These are phyloP conservation scores for Oscheius onirici DNA, from an alignment of 2,888 invertebrate species.

Conservation along the genomic window DNA sequence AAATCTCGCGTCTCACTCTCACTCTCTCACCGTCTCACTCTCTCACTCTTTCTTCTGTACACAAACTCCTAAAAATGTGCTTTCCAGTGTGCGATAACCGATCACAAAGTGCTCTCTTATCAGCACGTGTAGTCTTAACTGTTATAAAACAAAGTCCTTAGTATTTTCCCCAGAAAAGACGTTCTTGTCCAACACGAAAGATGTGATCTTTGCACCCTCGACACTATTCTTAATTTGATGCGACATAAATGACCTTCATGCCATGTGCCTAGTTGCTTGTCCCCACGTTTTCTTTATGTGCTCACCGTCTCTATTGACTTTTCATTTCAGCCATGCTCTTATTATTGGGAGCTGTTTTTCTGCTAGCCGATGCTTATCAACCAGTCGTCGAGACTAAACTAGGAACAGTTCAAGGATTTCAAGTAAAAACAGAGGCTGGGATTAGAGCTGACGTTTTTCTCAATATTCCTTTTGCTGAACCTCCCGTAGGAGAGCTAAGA, in stretches of 20 bases:
- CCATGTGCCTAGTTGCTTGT: not conserved
- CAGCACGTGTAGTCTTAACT: conserved; percentile 10
- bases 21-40: no score
- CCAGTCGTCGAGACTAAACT: not conserved
- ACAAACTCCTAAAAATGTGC: no score
- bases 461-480: conserved; percentile 25
- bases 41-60: no score
- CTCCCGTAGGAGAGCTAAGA: conserved; percentile 27
- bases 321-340: conserved; percentile 5
- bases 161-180: not conserved
- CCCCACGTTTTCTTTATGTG: not conserved
- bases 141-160: not conserved
- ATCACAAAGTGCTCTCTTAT: conserved; percentile 20
- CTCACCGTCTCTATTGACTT: conserved; percentile 4
- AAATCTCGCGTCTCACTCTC: no score
- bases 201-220: not conserved
- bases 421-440: not conserved
- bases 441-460: conserved; percentile 26
- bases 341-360: conserved; percentile 1
- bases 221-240: conserved; percentile 1
- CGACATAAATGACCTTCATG: conserved; percentile 11
- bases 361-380: not conserved
- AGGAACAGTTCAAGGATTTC: conserved; percentile 13
- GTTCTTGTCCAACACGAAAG: not conserved
- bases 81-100: not conserved